A percentile compares a stretch with the other conserved stretches of the same genome.
Evolutionary conservation across 2,113 vertebrate species (phyloP).

Genomic region (Leucopternis melanops): DNA sequence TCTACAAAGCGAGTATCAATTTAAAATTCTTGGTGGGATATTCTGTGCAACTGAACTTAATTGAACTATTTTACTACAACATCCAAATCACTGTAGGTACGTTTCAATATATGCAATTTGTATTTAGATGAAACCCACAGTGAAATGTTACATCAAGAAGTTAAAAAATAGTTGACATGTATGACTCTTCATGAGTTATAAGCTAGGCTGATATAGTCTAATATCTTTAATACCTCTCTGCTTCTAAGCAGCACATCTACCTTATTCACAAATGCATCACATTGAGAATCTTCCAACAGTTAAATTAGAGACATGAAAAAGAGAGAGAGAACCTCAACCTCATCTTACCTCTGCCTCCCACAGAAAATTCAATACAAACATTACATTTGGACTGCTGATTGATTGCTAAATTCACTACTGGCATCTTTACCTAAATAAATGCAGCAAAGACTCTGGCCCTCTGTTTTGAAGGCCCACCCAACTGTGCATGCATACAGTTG

Average conservation of each 20-base stretch:
- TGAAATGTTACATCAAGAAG: background rate
- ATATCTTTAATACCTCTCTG: background rate
- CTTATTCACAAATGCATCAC: background rate
- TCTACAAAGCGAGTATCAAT: background rate
- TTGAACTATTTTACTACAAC: background rate
- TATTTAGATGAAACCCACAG: background rate
- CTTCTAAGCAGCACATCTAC: background rate
- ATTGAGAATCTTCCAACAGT: background rate
- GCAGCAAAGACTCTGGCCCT: background rate
- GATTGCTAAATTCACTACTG: background rate
- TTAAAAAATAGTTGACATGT: background rate
- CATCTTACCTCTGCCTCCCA: background rate
- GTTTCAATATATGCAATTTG: background rate
- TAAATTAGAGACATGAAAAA: background rate
- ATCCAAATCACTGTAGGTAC: background rate
- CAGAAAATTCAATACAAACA: background rate
- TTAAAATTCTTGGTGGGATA: background rate
- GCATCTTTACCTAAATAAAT: background rate
- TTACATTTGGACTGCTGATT: background rate
- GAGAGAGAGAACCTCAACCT: background rate
- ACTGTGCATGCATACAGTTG: background rate
- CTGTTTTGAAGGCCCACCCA: background rate
- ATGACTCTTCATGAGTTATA: background rate
- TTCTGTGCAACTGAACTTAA: background rate
- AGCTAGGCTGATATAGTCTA: background rate